These are phyloP conservation scores for Girardinichthys multiradiatus DNA, from an alignment of 2,113 vertebrate species.

Conservation along the genomic window DNA sequence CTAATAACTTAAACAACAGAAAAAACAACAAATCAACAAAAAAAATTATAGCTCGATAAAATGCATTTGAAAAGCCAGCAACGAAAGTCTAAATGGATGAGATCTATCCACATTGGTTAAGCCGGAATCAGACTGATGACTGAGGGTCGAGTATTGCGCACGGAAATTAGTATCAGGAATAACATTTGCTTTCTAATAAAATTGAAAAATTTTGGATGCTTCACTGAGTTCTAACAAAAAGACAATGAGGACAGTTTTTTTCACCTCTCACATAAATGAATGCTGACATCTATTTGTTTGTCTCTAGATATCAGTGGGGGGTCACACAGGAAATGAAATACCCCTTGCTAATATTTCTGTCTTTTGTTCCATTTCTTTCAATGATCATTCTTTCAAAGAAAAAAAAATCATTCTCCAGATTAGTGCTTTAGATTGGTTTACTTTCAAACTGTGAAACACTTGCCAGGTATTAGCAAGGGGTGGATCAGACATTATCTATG, in stretches of 20 bases:
- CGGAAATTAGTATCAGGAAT: conserved; percentile 6
- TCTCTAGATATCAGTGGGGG: not conserved
- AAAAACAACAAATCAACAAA: not conserved
- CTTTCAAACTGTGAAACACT: not conserved
- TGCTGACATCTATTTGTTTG: not conserved
- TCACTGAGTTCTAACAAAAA: not conserved
- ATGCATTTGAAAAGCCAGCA: not conserved
- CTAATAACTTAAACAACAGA: too few species aligned
- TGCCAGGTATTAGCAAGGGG: not conserved
- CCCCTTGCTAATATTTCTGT: not conserved
- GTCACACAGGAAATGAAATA: not conserved
- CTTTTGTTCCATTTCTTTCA: not conserved
- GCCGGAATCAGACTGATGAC: conserved; percentile 9
- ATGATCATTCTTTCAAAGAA: not conserved
- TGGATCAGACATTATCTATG: not conserved
- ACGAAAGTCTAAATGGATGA: not conserved
- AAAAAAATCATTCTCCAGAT: not conserved
- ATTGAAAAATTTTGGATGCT: not conserved
- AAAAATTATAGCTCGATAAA: too few species aligned
- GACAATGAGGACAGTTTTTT: not conserved
- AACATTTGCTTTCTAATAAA: conserved; percentile 8
- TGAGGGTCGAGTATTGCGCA: not conserved
- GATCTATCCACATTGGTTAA: conserved; percentile 14
- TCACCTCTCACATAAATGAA: not conserved
- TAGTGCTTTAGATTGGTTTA: not conserved